A percentile compares a stretch with the other conserved stretches of the same genome.
Conservation (phyloP, 2,888 invertebrate genomes). For the Nephrotoma flavescens region DNA sequence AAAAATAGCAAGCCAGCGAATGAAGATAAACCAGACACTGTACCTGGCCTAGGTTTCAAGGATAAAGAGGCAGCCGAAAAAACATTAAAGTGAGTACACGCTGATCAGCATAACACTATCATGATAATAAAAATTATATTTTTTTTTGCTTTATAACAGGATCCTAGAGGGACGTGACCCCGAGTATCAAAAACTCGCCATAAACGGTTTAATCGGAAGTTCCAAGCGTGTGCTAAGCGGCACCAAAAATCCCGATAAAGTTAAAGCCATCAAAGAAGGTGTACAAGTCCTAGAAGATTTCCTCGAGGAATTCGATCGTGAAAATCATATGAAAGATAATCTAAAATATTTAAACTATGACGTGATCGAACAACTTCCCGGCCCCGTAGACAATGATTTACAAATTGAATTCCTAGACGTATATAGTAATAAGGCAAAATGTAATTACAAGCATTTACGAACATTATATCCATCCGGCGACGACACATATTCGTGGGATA, state of each 20-base stretch:
- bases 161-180: slow-evolving; percentile 57
- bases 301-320: slow-evolving; percentile 54
- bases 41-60: slow-evolving; percentile 62
- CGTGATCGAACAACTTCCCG: slow-evolving; percentile 41
- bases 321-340: slow-evolving; percentile 51
- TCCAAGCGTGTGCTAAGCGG: slow-evolving; percentile 59
- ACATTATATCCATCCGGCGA: slow-evolving; percentile 41
- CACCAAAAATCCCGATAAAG: slow-evolving; percentile 60
- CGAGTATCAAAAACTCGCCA: slow-evolving; percentile 58
- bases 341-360: slow-evolving; percentile 50
- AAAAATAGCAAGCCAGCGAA: slow-evolving; percentile 34
- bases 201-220: slow-evolving; percentile 53
- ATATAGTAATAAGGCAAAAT: slow-evolving; percentile 45
- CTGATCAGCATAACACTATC: neutral
- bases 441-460: slow-evolving; percentile 52
- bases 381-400: slow-evolving; percentile 33
- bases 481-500: slow-evolving; percentile 54
- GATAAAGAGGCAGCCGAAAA: slow-evolving; percentile 57
- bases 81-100: slow-evolving; percentile 39
- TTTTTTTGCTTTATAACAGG: slow-evolving; percentile 18
- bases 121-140: neutral
- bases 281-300: slow-evolving; percentile 55
- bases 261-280: slow-evolving; percentile 59
- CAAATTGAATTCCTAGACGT: slow-evolving; percentile 43
- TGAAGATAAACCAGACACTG: slow-evolving; percentile 42